phyloP scores from a whole-genome alignment of 1,140 invertebrate genomes.

The Proctacanthus coquilletti region DNA sequence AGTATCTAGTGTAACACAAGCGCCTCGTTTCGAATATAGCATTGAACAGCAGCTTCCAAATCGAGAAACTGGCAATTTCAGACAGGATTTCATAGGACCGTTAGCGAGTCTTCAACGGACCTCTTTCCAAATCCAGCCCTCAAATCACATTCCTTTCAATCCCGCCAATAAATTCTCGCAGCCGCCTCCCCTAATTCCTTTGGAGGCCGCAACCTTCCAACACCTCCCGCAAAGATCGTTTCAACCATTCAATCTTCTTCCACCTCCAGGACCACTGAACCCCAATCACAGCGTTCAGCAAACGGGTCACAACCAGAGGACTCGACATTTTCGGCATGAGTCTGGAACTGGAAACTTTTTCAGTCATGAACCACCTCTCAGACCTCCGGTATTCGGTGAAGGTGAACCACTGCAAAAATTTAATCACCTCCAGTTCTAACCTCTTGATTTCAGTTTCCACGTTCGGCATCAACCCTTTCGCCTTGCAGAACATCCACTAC shows the following conservation, averaged over 20 bases:
- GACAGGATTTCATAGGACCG: background rate
- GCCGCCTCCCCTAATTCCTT: slow-evolving; percentile 3
- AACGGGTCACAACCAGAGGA: slow-evolving; percentile 21
- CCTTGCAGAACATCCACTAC: slow-evolving; percentile 25
- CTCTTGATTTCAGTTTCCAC: no score
- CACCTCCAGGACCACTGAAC: background rate
- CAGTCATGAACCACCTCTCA: slow-evolving; percentile 10
- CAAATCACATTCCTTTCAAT: slow-evolving; percentile 23
- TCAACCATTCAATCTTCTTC: background rate
- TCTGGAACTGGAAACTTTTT: slow-evolving; percentile 29
- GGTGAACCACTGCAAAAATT: no score
- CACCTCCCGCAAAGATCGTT: slow-evolving; percentile 16
- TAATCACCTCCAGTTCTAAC: no score
- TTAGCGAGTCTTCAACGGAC: slow-evolving; percentile 1
- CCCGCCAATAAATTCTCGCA: slow-evolving; percentile 11
- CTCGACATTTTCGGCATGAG: slow-evolving; percentile 33
- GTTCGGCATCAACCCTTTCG: slow-evolving; percentile 26
- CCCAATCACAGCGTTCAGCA: slow-evolving; percentile 1
- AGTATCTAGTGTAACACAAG: background rate
- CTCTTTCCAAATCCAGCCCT: slow-evolving; percentile 17
- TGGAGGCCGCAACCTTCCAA: slow-evolving; percentile 18
- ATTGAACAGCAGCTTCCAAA: slow-evolving; percentile 3
- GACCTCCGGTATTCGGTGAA: no score
- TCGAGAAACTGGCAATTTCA: background rate
- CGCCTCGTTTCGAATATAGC: background rate